Conservation (phyloP, 2,888 invertebrate genomes). For the Clitarchus hookeri region DNA sequence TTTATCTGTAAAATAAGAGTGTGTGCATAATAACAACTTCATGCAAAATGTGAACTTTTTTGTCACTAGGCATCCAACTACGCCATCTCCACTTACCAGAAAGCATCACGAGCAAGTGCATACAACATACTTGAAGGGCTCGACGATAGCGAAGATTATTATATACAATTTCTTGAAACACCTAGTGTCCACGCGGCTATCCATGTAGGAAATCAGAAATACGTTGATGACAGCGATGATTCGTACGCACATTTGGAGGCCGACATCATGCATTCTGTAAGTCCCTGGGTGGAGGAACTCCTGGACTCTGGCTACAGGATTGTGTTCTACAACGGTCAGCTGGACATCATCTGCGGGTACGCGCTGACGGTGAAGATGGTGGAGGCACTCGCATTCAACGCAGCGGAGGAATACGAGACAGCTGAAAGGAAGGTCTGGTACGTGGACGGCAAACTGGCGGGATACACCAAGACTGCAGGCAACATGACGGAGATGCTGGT, state of each 20-base stretch:
- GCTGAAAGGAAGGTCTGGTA: conserved; percentile 52
- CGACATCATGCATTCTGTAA: conserved; percentile 63
- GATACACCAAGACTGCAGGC: conserved; percentile 49
- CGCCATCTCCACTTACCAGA: not conserved
- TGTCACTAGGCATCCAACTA: not conserved
- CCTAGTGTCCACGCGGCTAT: conserved; percentile 56
- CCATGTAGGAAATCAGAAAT: conserved; percentile 60
- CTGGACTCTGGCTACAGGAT: conserved; percentile 53
- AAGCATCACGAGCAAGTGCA: conserved; percentile 51
- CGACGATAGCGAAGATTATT: conserved; percentile 46
- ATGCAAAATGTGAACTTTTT: too few relatives aligned
- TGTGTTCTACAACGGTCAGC: conserved; percentile 51
- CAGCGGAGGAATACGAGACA: conserved; percentile 50
- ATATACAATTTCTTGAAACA: conserved; percentile 54
- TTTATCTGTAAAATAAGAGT: too few relatives aligned
- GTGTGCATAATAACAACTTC: too few relatives aligned
- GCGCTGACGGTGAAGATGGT: conserved; percentile 56
- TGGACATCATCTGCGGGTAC: conserved; percentile 69
- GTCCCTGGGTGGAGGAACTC: conserved; percentile 60
- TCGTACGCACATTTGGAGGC: conserved; percentile 59
- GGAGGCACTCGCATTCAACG: conserved; percentile 53
- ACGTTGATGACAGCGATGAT: conserved; percentile 56
- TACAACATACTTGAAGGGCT: conserved; percentile 60
- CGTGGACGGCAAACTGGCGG: conserved; percentile 49
- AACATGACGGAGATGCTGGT: conserved; percentile 51